A percentile compares a stretch with the other conserved stretches of the same genome.
Conservation (phyloP, 1,140 invertebrate species). For the Leptinotarsa defecta region DNA sequence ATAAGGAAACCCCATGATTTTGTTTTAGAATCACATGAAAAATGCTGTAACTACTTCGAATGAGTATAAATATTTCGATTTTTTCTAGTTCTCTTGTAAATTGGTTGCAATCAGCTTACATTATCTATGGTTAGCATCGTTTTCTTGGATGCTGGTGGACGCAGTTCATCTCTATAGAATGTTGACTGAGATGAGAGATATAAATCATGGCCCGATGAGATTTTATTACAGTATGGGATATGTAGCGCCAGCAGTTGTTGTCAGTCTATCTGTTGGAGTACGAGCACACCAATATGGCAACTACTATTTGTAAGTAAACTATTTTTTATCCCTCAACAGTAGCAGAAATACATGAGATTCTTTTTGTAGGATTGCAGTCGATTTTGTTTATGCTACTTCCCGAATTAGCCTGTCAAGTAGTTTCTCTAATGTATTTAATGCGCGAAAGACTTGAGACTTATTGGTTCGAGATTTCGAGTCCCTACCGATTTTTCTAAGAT, state of each 20-base stretch:
- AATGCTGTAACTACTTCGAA: background rate
- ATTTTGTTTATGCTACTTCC: too few species aligned
- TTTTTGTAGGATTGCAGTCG: too few species aligned
- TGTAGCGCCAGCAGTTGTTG: conserved; percentile 89
- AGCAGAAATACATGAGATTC: too few species aligned
- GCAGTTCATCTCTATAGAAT: conserved; percentile 92
- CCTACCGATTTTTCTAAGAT: too few species aligned
- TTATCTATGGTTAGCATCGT: conserved; percentile 88
- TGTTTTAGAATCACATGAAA: too few species aligned
- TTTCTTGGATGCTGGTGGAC: conserved; percentile 90
- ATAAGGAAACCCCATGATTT: too few species aligned
- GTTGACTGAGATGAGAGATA: conserved; percentile 93
- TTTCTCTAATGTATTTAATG: too few species aligned
- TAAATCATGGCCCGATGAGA: conserved; percentile 93
- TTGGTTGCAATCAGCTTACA: conserved; percentile 89
- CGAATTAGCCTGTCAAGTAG: too few species aligned
- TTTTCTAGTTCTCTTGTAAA: conserved; percentile 79
- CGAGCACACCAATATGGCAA: conserved; percentile 95
- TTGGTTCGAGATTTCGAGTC: too few species aligned
- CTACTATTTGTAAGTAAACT: conserved; percentile 80
- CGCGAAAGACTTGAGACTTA: too few species aligned
- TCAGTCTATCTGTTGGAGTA: conserved; percentile 88
- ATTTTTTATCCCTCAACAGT: too few species aligned
- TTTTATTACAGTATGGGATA: conserved; percentile 96
- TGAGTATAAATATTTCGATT: background rate